A percentile compares a stretch with the other conserved stretches of the same genome.
Conservation (phyloP, 64 coral and sea anemone species). For the Catalaphyllia jardinei region DNA sequence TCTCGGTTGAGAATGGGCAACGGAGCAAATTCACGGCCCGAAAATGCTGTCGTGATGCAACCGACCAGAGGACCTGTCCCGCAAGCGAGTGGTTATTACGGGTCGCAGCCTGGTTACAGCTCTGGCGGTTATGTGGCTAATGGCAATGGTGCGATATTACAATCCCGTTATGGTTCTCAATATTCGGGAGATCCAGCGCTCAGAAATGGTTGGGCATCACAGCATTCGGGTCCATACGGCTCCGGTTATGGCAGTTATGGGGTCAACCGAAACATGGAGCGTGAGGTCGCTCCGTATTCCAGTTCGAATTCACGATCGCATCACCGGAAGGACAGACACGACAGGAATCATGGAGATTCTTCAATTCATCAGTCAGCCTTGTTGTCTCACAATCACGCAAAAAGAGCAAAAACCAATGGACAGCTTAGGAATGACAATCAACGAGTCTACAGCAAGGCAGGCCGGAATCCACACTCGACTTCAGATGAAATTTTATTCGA, state of each 20-base stretch:
- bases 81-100: not conserved
- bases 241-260: not conserved
- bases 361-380: slow-evolving; percentile 2
- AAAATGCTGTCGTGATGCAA: not conserved
- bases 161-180: not conserved
- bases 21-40: slow-evolving; percentile 15
- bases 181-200: not conserved
- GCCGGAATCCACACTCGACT: not conserved
- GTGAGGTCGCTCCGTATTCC: not conserved
- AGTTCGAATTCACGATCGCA: not conserved
- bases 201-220: not conserved
- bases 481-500: slow-evolving; percentile 73
- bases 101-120: not conserved
- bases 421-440: slow-evolving; percentile 1
- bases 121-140: not conserved
- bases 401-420: not conserved
- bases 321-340: not conserved
- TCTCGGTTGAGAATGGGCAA: slow-evolving; percentile 7
- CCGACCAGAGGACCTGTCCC: not conserved
- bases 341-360: not conserved
- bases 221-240: not conserved
- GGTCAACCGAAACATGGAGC: not conserved
- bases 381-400: not conserved
- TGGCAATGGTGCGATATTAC: not conserved
- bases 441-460: slow-evolving; percentile 8